Conservation (phyloP, 2,113 vertebrate genomes). For the Hydrochoerus hydrochaeris region DNA sequence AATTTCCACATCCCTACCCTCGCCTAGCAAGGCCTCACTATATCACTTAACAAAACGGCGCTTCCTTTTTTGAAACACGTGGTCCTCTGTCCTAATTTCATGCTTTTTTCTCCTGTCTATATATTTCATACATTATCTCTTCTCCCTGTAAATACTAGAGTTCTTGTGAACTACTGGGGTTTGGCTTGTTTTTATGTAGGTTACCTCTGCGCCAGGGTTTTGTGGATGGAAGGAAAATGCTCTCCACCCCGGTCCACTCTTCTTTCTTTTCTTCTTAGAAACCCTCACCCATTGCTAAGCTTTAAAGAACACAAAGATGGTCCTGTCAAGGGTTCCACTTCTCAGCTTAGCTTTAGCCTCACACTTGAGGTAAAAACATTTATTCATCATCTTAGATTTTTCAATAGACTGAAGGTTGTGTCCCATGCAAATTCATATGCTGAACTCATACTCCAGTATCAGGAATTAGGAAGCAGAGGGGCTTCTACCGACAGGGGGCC, state of each 20-base stretch:
- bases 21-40: background rate
- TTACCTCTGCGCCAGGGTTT: background rate
- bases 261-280: background rate
- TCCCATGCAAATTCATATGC: background rate
- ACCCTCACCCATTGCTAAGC: background rate
- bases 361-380: background rate
- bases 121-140: background rate
- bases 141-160: background rate
- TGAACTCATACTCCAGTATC: background rate
- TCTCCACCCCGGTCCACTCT: background rate
- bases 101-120: background rate
- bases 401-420: background rate
- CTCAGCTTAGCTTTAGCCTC: background rate
- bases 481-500: too few species aligned
- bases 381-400: background rate
- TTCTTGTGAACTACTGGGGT: background rate
- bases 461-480: background rate
- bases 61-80: background rate
- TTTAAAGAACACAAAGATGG: background rate
- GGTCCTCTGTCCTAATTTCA: background rate
- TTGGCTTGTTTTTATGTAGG: background rate
- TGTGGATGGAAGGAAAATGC: background rate
- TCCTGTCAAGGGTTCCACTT: background rate
- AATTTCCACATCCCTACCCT: background rate
- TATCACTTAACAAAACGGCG: background rate